phyloP scores from a whole-genome alignment of 2,113 vertebrate genomes.

The Alaudala cheleensis region DNA sequence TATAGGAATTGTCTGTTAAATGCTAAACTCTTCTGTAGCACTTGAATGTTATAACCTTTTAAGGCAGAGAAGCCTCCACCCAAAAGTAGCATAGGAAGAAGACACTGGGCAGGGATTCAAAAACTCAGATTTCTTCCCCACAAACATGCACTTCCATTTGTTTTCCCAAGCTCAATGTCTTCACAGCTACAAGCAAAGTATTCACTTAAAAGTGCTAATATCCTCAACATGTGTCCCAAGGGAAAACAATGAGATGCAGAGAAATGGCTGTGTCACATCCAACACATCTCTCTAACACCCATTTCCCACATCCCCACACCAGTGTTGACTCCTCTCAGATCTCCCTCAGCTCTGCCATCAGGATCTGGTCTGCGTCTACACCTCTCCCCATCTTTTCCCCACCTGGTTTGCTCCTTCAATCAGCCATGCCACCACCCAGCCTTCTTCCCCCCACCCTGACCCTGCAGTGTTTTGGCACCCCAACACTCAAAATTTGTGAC shows the following conservation, averaged over 20 bases:
- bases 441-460: not conserved
- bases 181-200: conserved; percentile 35
- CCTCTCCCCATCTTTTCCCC: not conserved
- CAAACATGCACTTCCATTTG: conserved; percentile 2
- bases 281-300: not conserved
- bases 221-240: not conserved
- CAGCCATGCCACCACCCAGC: not conserved
- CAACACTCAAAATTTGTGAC: not conserved
- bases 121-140: not conserved
- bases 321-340: not conserved
- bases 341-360: not conserved
- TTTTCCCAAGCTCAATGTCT: not conserved
- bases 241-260: not conserved
- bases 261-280: not conserved
- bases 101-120: not conserved
- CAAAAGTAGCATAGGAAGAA: not conserved
- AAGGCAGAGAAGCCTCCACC: not conserved
- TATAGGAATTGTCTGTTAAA: not conserved
- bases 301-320: not conserved
- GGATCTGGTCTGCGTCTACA: not conserved
- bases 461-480: rapidly evolving
- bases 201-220: not conserved
- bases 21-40: not conserved
- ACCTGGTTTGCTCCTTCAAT: not conserved
- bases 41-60: not conserved